A percentile compares a stretch with the other conserved stretches of the same genome.
Conservation (phyloP, 1,140 invertebrate genomes). For the Drosophila littoralis region DNA sequence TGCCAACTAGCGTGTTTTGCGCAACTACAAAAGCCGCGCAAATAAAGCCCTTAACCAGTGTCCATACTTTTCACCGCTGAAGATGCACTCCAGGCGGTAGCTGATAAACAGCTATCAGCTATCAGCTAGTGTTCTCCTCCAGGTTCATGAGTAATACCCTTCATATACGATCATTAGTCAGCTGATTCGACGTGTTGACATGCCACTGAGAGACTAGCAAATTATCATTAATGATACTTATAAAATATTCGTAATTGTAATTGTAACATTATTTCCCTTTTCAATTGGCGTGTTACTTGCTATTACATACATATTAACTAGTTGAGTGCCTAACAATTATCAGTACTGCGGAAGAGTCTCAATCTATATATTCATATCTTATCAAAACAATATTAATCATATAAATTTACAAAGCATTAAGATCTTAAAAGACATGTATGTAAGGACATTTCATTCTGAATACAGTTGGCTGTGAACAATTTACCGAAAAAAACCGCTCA, state of each 20-base stretch:
- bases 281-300: neutral
- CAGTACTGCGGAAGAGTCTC: neutral
- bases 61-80: conserved; percentile 25
- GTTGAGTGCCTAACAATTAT: neutral
- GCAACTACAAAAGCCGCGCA: conserved; percentile 14
- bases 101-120: conserved; percentile 44
- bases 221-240: conserved; percentile 11
- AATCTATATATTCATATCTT: neutral
- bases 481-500: too few species aligned
- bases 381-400: neutral
- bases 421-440: too few species aligned
- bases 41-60: conserved; percentile 63
- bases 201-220: neutral
- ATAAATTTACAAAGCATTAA: neutral
- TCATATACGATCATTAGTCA: neutral
- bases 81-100: conserved; percentile 30
- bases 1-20: neutral
- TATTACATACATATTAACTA: neutral
- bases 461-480: neutral
- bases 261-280: neutral
- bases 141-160: neutral
- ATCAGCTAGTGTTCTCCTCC: neutral
- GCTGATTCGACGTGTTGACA: conserved; percentile 6
- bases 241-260: conserved; percentile 7
- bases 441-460: neutral